Evolutionary conservation across 2,888 invertebrate species (phyloP).

Genomic region (Tenthredo livida): DNA sequence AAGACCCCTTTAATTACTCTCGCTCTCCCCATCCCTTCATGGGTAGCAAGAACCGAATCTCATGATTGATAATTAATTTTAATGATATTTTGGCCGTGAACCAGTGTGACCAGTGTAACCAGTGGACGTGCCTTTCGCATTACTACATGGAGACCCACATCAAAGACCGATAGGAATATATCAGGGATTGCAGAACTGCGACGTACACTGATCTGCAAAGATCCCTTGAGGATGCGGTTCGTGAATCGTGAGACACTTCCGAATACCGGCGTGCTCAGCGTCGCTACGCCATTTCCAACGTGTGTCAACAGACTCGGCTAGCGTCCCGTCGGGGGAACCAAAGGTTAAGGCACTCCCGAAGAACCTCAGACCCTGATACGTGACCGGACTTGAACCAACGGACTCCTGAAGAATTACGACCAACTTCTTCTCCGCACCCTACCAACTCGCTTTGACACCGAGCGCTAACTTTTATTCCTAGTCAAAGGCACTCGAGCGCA

Average conservation of each 20-base stretch:
- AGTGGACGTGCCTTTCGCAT: neutral
- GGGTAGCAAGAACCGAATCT: neutral
- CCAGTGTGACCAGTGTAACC: no score
- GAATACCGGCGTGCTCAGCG: constrained; percentile 19
- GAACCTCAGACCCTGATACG: constrained; percentile 64
- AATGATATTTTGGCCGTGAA: neutral
- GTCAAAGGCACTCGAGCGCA: constrained; percentile 48
- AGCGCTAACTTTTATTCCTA: constrained; percentile 46
- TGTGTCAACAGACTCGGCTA: constrained; percentile 49
- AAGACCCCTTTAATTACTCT: constrained; percentile 12
- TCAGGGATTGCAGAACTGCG: neutral
- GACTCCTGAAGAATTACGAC: constrained; percentile 70
- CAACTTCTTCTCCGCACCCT: constrained; percentile 61
- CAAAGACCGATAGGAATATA: neutral
- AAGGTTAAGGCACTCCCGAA: constrained; percentile 72
- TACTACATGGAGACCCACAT: neutral
- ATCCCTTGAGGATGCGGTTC: constrained; percentile 47
- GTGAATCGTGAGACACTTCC: constrained; percentile 40
- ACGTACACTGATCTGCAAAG: neutral
- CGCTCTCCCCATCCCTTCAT: neutral
- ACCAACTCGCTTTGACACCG: constrained; percentile 69
- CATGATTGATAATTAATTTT: constrained; percentile 24
- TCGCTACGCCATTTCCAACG: constrained; percentile 40
- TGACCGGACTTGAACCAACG: constrained; percentile 72
- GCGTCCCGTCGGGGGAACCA: constrained; percentile 62